A percentile compares a stretch with the other conserved stretches of the same genome.
phyloP scores from a whole-genome alignment of 2,797 vertebrate species.

The Megaceryle alcyon region DNA sequence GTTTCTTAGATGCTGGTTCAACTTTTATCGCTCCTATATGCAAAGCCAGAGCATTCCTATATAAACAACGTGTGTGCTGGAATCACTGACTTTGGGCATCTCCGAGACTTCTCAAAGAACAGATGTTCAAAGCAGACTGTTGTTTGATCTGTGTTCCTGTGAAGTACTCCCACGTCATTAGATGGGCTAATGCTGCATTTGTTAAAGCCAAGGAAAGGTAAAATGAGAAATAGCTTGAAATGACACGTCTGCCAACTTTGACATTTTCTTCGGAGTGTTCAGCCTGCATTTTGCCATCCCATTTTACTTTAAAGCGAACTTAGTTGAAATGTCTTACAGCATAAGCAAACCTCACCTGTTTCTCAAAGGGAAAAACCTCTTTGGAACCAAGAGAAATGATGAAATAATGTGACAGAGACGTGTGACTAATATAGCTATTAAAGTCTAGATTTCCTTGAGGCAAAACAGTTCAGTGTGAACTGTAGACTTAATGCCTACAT shows the following conservation, averaged over 20 bases:
- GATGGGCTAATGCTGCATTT: not conserved
- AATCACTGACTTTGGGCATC: not conserved
- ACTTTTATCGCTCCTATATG: not conserved
- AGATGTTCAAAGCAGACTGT: not conserved
- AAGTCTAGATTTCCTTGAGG: not conserved
- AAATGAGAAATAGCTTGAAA: not conserved
- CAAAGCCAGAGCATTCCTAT: not conserved
- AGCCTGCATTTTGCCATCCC: not conserved
- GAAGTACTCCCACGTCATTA: not conserved
- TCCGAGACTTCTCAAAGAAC: not conserved
- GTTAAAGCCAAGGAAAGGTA: not conserved
- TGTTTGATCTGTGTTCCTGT: not conserved
- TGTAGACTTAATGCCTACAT: not conserved
- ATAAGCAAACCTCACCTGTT: not conserved
- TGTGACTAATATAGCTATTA: not conserved
- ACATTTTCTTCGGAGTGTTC: not conserved
- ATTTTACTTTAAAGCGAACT: not conserved
- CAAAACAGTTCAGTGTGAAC: not conserved
- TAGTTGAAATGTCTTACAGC: not conserved
- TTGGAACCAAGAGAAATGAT: not conserved
- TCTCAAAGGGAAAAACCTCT: not conserved
- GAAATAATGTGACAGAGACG: not conserved
- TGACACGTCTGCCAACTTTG: not conserved
- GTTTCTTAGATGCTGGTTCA: not conserved
- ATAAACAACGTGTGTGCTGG: not conserved